These are phyloP conservation scores for Morone saxatilis DNA, from an alignment of 2,113 vertebrate species.

Conservation along the genomic window DNA sequence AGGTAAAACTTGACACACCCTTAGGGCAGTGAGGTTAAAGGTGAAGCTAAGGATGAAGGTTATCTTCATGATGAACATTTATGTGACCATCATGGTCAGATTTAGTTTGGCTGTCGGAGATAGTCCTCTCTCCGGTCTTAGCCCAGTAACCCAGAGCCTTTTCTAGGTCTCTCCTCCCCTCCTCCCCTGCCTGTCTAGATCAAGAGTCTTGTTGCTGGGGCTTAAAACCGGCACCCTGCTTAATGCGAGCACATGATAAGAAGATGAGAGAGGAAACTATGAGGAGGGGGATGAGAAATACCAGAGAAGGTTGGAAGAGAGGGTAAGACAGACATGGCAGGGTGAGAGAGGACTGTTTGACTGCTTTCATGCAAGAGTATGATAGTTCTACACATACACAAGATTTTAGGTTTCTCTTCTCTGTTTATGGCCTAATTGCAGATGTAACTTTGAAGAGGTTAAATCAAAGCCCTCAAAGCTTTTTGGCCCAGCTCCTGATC, in stretches of 20 bases:
- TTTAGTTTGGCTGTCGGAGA: constrained; percentile 10
- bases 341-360: constrained; percentile 3
- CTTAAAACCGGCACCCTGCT: constrained; percentile 47
- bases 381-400: constrained; percentile 16
- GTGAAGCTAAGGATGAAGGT: background rate
- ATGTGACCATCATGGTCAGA: background rate
- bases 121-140: constrained; percentile 28
- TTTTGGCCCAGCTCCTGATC: background rate
- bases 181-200: constrained; percentile 36
- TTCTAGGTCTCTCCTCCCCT: constrained; percentile 56
- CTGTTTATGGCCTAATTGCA: constrained; percentile 42
- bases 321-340: constrained; percentile 24
- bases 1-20: background rate
- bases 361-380: constrained; percentile 4
- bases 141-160: constrained; percentile 51
- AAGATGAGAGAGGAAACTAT: constrained; percentile 26
- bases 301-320: constrained; percentile 36
- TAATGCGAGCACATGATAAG: constrained; percentile 37
- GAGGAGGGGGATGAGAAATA: constrained; percentile 25
- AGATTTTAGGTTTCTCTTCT: constrained; percentile 30
- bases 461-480: constrained; percentile 40
- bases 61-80: constrained; percentile 19
- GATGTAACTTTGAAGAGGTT: constrained; percentile 53
- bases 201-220: constrained; percentile 57
- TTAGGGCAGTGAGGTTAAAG: background rate